phyloP scores from a whole-genome alignment of 2,113 vertebrate genomes.

The Callaeas wilsoni region DNA sequence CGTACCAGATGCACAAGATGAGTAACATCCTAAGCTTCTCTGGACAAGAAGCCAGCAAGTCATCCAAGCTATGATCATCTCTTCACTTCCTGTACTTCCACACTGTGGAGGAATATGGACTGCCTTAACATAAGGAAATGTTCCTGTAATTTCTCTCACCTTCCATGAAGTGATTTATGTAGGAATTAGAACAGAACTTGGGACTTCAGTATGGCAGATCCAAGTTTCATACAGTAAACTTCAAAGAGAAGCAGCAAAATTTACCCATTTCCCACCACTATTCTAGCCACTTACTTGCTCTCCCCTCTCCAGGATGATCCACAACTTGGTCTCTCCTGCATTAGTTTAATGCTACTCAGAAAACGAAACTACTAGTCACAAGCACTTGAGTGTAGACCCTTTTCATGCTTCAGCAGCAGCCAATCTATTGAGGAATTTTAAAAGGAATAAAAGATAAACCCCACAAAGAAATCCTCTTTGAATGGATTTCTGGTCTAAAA shows the following conservation, averaged over 20 bases:
- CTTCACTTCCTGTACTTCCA: not conserved
- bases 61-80: not conserved
- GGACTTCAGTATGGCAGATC: not conserved
- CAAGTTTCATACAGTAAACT: not conserved
- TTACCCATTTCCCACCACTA: not conserved
- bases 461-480: not conserved
- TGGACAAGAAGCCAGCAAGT: not conserved
- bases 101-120: not conserved
- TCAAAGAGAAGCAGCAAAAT: not conserved
- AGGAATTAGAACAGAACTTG: not conserved
- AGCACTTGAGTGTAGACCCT: not conserved
- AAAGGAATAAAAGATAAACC: not conserved
- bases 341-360: not conserved
- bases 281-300: not conserved
- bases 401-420: not conserved
- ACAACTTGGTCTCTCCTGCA: not conserved
- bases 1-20: not conserved
- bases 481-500: not conserved
- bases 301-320: not conserved
- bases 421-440: not conserved
- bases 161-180: not conserved
- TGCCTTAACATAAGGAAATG: not conserved
- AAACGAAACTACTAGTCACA: not conserved
- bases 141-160: not conserved
- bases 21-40: not conserved